These are phyloP conservation scores for Leptoclinus maculatus DNA, from an alignment of 2,797 vertebrate species.

Conservation along the genomic window DNA sequence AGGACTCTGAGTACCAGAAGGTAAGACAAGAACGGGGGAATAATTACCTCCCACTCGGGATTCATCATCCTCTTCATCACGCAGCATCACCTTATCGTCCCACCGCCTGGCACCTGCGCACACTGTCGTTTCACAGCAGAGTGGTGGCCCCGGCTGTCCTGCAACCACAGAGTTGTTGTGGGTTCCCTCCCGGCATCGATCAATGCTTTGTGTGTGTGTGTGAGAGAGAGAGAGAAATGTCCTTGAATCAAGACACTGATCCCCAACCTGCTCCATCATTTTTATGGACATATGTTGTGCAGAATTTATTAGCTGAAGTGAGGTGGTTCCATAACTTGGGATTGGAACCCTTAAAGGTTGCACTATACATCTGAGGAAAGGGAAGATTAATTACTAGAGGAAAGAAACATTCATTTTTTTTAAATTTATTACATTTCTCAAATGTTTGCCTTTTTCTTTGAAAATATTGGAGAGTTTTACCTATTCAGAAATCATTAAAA, in stretches of 20 bases:
- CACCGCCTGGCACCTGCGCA: slow-evolving; percentile 44
- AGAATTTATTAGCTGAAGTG: slow-evolving; percentile 4
- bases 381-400: not conserved
- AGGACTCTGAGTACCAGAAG: slow-evolving; percentile 93
- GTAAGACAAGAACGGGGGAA: slow-evolving; percentile 74
- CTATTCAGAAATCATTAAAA: not conserved
- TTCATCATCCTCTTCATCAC: slow-evolving; percentile 49
- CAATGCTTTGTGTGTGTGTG: slow-evolving; percentile 16
- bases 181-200: slow-evolving; percentile 40
- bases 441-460: not conserved
- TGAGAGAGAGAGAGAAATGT: slow-evolving; percentile 3
- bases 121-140: slow-evolving; percentile 55
- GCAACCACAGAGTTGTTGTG: slow-evolving; percentile 50
- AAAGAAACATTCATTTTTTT: too few relatives aligned
- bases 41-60: slow-evolving; percentile 51
- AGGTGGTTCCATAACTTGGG: not conserved
- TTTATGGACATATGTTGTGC: slow-evolving; percentile 3
- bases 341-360: not conserved
- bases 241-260: slow-evolving; percentile 24
- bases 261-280: not conserved
- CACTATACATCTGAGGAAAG: not conserved
- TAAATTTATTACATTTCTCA: not conserved
- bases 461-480: not conserved
- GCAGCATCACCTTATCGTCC: slow-evolving; percentile 46
- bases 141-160: slow-evolving; percentile 46